Evolutionary conservation across 2,797 vertebrate genomes (phyloP), one percentile per base, ranked within the genome.

Genomic region (Lophius americanus): DNA sequence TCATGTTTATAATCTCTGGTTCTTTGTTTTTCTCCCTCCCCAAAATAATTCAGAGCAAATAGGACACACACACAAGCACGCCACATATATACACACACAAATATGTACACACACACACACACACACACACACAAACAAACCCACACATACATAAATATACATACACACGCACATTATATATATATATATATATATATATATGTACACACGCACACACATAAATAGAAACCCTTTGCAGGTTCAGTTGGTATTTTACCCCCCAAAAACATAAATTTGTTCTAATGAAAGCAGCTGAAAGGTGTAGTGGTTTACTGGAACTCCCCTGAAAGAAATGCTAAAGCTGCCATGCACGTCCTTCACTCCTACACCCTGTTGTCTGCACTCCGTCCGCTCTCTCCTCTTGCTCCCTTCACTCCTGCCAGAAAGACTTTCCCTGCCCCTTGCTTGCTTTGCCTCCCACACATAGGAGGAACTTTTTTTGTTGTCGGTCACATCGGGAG

Each of bases 221-320:
- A 57, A 50, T 23, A 60, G 5, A 39, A 42, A 65, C 4, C n/a
- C 58, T 36, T 58, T 46, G 55, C 10, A 56, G 44, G 54, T 51
- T 78, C 38, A 54, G 66, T 83, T 73, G 79, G 72, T 57, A 35
- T 79, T 67, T 67, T 68, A 76, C 73, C 70, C 53, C 11, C 11
- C 3, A 73, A 70, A 76, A 71, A 70, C 60, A 90, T 84, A 64
- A 81, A 59, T 89, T 79, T 82, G 46, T 75, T 81, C 60, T 85
- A 89, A 86, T 82, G 80, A 78, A 70, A 73, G 71, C 48, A 66
- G 72, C 57, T 77, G 75, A 75, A 70, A 75, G 79, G 76, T 84
- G 78, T 44, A 61, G 58, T 60, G 77, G 67, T 61, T 73, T 43
- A 60, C 60, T 85, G 89, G 84, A 92, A 92, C 90, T 91, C 84